phyloP scores from a whole-genome alignment of 2,113 vertebrate species.

The Rousettus leschenaultii region DNA sequence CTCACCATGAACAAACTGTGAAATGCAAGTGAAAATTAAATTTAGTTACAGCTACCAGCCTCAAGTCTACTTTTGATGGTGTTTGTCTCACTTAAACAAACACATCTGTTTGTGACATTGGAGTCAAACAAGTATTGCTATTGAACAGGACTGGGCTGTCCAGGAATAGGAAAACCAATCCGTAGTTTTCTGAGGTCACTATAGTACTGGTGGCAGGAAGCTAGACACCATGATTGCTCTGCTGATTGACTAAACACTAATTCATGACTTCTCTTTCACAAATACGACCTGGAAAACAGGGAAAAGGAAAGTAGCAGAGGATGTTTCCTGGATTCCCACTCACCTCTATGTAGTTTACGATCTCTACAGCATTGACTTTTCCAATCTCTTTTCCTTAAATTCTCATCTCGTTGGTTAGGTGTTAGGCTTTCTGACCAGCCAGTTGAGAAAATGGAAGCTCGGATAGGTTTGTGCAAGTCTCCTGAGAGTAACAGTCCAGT shows the following conservation, averaged over 20 bases:
- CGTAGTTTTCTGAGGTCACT: neutral
- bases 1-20: slow-evolving; percentile 57
- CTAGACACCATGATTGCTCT: neutral
- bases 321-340: neutral
- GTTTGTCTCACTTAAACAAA: slow-evolving; percentile 51
- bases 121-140: slow-evolving; percentile 36
- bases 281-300: neutral
- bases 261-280: neutral
- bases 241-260: neutral
- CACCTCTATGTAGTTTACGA: neutral
- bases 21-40: slow-evolving; percentile 72
- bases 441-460: neutral
- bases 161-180: neutral
- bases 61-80: slow-evolving; percentile 24
- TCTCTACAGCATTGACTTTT: neutral
- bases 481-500: neutral
- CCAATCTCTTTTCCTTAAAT: neutral
- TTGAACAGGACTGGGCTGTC: neutral
- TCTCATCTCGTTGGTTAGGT: neutral
- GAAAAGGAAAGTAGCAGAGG: neutral
- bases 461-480: neutral
- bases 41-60: slow-evolving; percentile 64
- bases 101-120: slow-evolving; percentile 42
- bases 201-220: neutral
- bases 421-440: neutral